phyloP scores from a whole-genome alignment of 1,140 invertebrate genomes.

The Atta colombica region DNA sequence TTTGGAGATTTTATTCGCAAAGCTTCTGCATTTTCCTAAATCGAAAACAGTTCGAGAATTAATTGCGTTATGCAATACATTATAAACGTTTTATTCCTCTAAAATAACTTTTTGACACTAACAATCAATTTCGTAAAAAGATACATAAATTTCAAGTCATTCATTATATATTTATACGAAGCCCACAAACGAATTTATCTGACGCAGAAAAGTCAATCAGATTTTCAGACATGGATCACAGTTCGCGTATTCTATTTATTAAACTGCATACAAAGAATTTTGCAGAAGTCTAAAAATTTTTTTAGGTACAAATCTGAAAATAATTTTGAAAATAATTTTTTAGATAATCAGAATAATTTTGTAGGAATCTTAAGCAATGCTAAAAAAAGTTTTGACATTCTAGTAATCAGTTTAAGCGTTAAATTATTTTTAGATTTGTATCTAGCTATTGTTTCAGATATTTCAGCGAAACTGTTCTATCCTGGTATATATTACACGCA shows the following conservation, averaged over 20 bases:
- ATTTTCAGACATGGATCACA: background rate
- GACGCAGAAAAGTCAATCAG: conserved; percentile 28
- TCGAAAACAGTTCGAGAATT: background rate
- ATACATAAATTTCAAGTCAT: background rate
- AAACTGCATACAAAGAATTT: background rate
- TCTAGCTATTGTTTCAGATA: too few relatives aligned
- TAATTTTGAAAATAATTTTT: too few relatives aligned
- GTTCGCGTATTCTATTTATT: conserved; percentile 17
- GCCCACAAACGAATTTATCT: background rate
- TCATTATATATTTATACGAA: background rate
- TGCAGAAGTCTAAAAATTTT: too few relatives aligned
- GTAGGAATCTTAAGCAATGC: too few relatives aligned
- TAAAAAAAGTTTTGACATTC: too few relatives aligned
- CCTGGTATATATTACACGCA: conserved; percentile 1
- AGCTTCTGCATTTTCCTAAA: background rate
- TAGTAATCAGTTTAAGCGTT: too few relatives aligned
- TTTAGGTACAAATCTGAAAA: too few relatives aligned
- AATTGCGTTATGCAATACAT: background rate
- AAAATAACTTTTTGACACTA: background rate
- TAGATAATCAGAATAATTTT: too few relatives aligned
- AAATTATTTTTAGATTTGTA: too few relatives aligned
- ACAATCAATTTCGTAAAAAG: background rate
- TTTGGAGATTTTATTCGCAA: conserved; percentile 18
- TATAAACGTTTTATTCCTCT: background rate
- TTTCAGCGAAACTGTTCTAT: background rate